phyloP scores from a whole-genome alignment of 2,888 invertebrate genomes.

The Drosophila helvetica region DNA sequence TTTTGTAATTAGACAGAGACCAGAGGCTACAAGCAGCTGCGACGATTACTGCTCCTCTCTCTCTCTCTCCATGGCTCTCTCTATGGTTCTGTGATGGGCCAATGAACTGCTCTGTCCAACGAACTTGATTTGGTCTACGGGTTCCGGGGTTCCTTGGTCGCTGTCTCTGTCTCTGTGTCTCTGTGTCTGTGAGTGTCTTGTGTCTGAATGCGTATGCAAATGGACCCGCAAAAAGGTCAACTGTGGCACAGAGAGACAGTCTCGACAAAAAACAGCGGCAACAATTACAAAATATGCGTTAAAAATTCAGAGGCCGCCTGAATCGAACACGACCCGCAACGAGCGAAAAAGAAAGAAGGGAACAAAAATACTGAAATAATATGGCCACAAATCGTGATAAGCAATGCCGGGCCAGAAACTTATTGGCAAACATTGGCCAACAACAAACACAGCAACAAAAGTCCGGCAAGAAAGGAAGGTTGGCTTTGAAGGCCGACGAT shows the following conservation, averaged over 20 bases:
- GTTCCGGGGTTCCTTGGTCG: slow-evolving; percentile 16
- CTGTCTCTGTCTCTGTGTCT: too few relatives aligned
- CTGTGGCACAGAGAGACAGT: slow-evolving; percentile 32
- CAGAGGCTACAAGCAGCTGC: slow-evolving; percentile 29
- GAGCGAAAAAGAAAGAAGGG: slow-evolving; percentile 21
- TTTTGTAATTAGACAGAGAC: slow-evolving; percentile 73
- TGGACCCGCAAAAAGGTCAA: slow-evolving; percentile 73
- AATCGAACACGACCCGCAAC: slow-evolving; percentile 69
- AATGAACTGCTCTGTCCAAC: slow-evolving; percentile 72
- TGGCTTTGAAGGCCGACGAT: not conserved
- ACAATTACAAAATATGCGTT: slow-evolving; percentile 79
- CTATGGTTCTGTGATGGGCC: slow-evolving; percentile 57
- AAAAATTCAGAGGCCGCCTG: slow-evolving; percentile 72
- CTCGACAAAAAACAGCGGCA: slow-evolving; percentile 49
- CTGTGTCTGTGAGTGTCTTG: too few relatives aligned
- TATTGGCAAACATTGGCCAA: slow-evolving; percentile 69
- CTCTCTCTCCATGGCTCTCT: slow-evolving; percentile 4
- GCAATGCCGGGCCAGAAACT: slow-evolving; percentile 65
- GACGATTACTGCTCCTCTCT: not conserved
- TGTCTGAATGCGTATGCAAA: slow-evolving; percentile 51
- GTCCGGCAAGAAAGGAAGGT: not conserved
- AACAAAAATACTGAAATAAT: slow-evolving; percentile 69
- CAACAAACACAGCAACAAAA: slow-evolving; percentile 41
- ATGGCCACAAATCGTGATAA: slow-evolving; percentile 79
- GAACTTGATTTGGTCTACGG: slow-evolving; percentile 73